These are phyloP conservation scores for Xylophagus ater DNA, from an alignment of 2,888 invertebrate genomes.

Conservation along the genomic window DNA sequence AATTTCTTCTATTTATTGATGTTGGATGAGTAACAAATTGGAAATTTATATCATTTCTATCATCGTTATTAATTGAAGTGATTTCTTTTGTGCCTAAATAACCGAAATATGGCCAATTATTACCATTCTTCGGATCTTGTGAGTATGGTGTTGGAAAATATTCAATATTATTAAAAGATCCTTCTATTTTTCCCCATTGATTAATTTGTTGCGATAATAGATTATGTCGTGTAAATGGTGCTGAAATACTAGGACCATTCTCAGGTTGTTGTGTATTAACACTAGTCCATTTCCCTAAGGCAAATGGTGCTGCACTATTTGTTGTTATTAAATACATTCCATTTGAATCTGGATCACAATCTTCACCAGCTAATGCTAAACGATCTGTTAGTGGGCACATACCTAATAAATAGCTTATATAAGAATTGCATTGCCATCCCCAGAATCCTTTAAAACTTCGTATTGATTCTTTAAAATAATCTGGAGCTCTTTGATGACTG, in stretches of 20 bases:
- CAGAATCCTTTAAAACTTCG: slow-evolving; percentile 50
- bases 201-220: slow-evolving; percentile 31
- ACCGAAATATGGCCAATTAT: slow-evolving; percentile 33
- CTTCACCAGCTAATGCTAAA: slow-evolving; percentile 42
- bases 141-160: slow-evolving; percentile 22
- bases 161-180: slow-evolving; percentile 31
- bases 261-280: background rate
- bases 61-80: slow-evolving; percentile 14
- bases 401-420: slow-evolving; percentile 46
- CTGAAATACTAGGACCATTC: background rate
- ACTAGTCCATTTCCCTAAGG: slow-evolving; percentile 44
- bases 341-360: slow-evolving; percentile 30
- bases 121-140: slow-evolving; percentile 26
- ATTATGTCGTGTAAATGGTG: slow-evolving; percentile 17
- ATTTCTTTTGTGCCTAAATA: slow-evolving; percentile 19
- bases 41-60: background rate
- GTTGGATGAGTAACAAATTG: background rate
- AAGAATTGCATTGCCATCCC: slow-evolving; percentile 53
- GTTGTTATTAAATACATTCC: slow-evolving; percentile 49
- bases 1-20: background rate
- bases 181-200: slow-evolving; percentile 35
- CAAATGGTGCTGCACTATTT: slow-evolving; percentile 45
- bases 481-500: slow-evolving; percentile 51
- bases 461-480: slow-evolving; percentile 55
- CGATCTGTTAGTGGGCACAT: slow-evolving; percentile 45